Evolutionary conservation across 2,888 invertebrate genomes (phyloP).

Genomic region (Octonoba sinensis): DNA sequence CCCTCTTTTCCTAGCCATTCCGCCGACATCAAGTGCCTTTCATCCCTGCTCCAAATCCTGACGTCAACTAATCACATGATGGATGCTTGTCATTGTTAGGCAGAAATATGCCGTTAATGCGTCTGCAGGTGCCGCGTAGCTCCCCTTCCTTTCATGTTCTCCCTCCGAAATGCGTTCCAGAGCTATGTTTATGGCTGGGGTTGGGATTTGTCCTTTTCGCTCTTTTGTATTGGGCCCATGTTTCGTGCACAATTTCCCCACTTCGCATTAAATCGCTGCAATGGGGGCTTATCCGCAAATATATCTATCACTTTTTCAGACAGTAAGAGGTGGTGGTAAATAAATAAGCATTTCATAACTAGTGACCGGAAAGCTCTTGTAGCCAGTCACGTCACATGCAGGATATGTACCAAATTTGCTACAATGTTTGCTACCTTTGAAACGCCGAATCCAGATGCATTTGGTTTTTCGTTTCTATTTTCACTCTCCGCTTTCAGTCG

Average conservation of each 20-base stretch:
- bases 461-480: too few species aligned
- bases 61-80: constrained; percentile 15
- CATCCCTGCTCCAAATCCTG: neutral
- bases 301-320: too few species aligned
- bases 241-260: neutral
- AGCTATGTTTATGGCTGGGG: too few species aligned
- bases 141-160: neutral
- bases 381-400: too few species aligned
- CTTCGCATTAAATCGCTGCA: neutral
- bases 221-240: neutral
- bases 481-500: too few species aligned
- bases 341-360: too few species aligned
- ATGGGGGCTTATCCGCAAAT: neutral
- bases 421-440: too few species aligned
- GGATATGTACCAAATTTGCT: too few species aligned
- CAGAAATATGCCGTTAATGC: neutral
- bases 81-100: constrained; percentile 1
- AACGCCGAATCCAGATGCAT: too few species aligned
- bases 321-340: too few species aligned
- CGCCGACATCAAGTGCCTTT: neutral
- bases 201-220: neutral
- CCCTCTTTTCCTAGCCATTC: too few species aligned
- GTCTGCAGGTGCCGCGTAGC: constrained; percentile 8
- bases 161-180: neutral
- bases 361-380: too few species aligned